Conservation (phyloP, 1,140 invertebrate species). For the Macrobrachium rosenbergii region DNA sequence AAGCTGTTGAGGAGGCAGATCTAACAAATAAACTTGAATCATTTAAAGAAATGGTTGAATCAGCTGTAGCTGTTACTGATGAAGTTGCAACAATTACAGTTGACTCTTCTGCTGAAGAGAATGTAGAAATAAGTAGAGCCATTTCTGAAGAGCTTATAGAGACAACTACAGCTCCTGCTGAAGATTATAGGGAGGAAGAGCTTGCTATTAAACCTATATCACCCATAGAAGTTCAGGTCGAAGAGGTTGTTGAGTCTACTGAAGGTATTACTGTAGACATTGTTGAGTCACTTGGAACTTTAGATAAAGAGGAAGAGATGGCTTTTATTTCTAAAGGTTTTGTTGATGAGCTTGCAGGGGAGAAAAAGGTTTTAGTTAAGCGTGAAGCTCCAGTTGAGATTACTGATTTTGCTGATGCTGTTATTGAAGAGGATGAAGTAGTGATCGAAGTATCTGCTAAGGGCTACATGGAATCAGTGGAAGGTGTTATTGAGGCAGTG, state of each 20-base stretch:
- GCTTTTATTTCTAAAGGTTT: neutral
- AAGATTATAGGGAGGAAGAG: no score
- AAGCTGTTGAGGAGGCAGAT: neutral
- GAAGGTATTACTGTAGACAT: neutral
- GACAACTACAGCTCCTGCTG: no score
- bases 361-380: neutral
- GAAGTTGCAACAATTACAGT: neutral
- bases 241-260: neutral
- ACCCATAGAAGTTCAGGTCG: no score
- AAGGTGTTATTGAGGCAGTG: neutral
- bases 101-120: no score
- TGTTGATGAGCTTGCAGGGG: neutral
- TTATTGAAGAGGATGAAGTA: neutral
- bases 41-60: neutral
- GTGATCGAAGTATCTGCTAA: neutral
- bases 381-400: neutral
- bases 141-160: no score
- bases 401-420: neutral
- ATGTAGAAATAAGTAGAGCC: no score
- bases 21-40: neutral
- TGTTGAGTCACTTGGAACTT: no score
- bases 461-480: neutral
- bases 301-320: neutral
- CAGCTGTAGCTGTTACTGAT: neutral
- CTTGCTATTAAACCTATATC: no score